Evolutionary conservation across 2,113 vertebrate species (phyloP), one percentile per base, ranked within the genome.

Genomic region (Carassius carassius): DNA sequence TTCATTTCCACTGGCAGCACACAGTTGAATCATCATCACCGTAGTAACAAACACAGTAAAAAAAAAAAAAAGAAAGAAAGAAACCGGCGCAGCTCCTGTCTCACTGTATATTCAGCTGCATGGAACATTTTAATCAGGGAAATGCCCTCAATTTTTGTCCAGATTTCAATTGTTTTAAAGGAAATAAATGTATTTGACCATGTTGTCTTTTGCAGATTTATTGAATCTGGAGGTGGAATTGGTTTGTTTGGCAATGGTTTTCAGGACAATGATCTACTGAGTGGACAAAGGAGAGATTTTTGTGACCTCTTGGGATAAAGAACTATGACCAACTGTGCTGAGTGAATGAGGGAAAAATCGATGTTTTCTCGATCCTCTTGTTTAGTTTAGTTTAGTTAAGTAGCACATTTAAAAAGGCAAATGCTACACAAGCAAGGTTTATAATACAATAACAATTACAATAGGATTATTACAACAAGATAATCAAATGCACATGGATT

Each of bases 11-110:
- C 63, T 47, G 8, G 23, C 60, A 75, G 16, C n/a, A 5, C 49
- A 23, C 51, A 23, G 56, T 25, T 80, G 76, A 83, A 76, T 88
- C 81, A 86, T 70, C 67, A 5, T 85, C 37, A 69, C 75, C 8
- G 41, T 69, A 73, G 83, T 58, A 77, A 84, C 49, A n/a, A 32
- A 54, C 44, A 47, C 44, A 44, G 37, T 47, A 63, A 47, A 56
- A 62, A 75, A 16, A n/a, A n/a, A n/a, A n/a, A n/a, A n/a, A n/a
- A n/a, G n/a, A n/a, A n/a, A n/a, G n/a, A n/a, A n/a, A n/a, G n/a
- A n/a, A n/a, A 44, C 60, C 35, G 74, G 25, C 6, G 54, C 21
- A 21, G 4, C 54, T 37, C 19, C 58, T 63, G 54, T 78, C 75
- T 17, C 56, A n/a, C 17, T 79, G 35, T 78, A 37, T 60, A 58